Conservation (phyloP, 2,888 invertebrate genomes). For the Lithophane semibrunnea region DNA sequence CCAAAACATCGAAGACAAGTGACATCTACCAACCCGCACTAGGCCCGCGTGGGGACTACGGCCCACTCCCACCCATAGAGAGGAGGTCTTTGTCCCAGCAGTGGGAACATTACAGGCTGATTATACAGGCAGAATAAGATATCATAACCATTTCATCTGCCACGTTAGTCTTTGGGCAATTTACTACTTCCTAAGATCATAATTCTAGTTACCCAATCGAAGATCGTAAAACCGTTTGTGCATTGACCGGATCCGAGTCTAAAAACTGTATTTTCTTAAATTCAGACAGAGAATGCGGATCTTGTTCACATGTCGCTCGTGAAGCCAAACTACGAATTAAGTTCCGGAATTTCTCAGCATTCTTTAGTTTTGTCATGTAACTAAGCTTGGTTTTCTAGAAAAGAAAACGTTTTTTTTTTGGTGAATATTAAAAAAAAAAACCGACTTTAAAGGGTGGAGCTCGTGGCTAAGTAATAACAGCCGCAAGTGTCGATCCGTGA, state of each 20-base stretch:
- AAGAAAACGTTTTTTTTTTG: neutral
- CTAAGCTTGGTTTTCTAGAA: neutral
- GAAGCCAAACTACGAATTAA: slow-evolving; percentile 4
- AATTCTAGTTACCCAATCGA: neutral
- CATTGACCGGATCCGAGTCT: slow-evolving; percentile 11
- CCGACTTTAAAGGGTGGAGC: too few species aligned
- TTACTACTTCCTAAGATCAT: neutral
- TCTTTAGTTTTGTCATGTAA: neutral
- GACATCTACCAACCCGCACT: too few species aligned
- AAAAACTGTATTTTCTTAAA: neutral
- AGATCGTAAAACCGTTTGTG: slow-evolving; percentile 17
- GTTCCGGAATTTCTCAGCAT: neutral
- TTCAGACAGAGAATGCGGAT: slow-evolving; percentile 12
- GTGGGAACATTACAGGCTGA: too few species aligned
- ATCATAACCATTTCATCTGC: too few species aligned
- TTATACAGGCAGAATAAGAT: too few species aligned
- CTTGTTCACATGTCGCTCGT: slow-evolving; percentile 13
- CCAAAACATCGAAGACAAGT: too few species aligned
- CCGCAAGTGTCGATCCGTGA: too few species aligned
- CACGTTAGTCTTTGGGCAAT: neutral
- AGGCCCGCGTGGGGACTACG: too few species aligned
- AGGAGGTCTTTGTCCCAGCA: too few species aligned
- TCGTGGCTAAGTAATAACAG: too few species aligned
- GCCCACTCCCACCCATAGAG: too few species aligned
- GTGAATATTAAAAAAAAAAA: too few species aligned